These are phyloP conservation scores for Poecile atricapillus DNA, from an alignment of 2,113 vertebrate species.

Conservation along the genomic window DNA sequence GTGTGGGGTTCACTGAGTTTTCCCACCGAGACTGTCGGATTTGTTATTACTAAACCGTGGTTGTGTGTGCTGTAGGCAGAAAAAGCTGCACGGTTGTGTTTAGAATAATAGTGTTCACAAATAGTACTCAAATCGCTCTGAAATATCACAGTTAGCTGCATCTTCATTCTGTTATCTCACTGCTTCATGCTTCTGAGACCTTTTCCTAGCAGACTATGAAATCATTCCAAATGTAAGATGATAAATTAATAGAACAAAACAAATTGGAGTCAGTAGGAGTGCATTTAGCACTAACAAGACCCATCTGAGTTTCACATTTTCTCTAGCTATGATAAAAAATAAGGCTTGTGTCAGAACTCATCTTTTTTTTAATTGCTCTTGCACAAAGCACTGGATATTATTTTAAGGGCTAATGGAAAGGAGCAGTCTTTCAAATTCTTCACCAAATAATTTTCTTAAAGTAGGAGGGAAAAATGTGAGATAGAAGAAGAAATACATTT, in stretches of 20 bases:
- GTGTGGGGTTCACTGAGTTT: neutral
- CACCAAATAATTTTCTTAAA: neutral
- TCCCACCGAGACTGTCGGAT: neutral
- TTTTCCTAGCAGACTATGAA: conserved; percentile 40
- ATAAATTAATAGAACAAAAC: conserved; percentile 60
- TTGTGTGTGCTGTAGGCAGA: neutral
- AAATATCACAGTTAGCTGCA: conserved; percentile 32
- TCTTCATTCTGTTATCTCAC: conserved; percentile 31
- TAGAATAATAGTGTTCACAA: conserved; percentile 23
- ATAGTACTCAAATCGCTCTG: neutral
- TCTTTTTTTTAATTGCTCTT: conserved; percentile 28
- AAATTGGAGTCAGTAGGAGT: conserved; percentile 38
- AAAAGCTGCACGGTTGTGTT: neutral
- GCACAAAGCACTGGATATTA: neutral
- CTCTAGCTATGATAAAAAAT: conserved; percentile 32
- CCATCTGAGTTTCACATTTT: conserved; percentile 51
- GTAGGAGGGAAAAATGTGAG: neutral
- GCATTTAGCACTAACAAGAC: conserved; percentile 49
- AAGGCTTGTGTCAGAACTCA: conserved; percentile 8
- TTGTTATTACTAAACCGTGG: neutral
- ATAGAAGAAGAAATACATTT: neutral
- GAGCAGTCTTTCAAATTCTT: neutral
- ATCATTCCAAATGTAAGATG: conserved; percentile 23
- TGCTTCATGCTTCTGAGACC: conserved; percentile 45
- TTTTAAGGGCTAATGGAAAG: conserved; percentile 4